These are phyloP conservation scores for Physeter macrocephalus DNA, from an alignment of 2,113 vertebrate species.

Conservation along the genomic window DNA sequence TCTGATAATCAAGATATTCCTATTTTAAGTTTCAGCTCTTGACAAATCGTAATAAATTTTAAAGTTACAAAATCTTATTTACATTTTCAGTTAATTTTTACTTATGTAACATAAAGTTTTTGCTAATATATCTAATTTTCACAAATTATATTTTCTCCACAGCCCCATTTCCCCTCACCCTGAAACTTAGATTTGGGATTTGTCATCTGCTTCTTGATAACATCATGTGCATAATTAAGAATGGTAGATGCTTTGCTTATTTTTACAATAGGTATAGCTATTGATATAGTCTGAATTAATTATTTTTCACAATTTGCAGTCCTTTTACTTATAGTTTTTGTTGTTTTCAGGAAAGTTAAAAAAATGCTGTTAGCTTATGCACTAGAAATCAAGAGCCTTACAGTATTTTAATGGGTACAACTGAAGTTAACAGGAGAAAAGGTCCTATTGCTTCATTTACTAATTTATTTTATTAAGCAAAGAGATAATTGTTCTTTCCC, in stretches of 20 bases:
- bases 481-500: background rate
- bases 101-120: background rate
- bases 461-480: slow-evolving; percentile 23
- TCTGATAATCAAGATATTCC: background rate
- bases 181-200: background rate
- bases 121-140: background rate
- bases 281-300: background rate
- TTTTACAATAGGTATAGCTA: background rate
- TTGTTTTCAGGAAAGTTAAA: slow-evolving; percentile 3
- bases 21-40: background rate
- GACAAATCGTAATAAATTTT: background rate
- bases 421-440: background rate
- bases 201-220: background rate
- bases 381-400: background rate
- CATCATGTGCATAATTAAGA: background rate
- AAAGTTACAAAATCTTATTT: background rate
- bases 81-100: background rate
- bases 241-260: background rate
- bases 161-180: background rate
- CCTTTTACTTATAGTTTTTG: background rate
- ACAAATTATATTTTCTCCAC: slow-evolving; percentile 1
- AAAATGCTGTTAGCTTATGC: background rate
- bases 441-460: background rate
- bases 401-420: background rate
- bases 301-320: background rate